These are phyloP conservation scores for Coryphaenoides rupestris DNA, from an alignment of 2,113 vertebrate species.

Conservation along the genomic window DNA sequence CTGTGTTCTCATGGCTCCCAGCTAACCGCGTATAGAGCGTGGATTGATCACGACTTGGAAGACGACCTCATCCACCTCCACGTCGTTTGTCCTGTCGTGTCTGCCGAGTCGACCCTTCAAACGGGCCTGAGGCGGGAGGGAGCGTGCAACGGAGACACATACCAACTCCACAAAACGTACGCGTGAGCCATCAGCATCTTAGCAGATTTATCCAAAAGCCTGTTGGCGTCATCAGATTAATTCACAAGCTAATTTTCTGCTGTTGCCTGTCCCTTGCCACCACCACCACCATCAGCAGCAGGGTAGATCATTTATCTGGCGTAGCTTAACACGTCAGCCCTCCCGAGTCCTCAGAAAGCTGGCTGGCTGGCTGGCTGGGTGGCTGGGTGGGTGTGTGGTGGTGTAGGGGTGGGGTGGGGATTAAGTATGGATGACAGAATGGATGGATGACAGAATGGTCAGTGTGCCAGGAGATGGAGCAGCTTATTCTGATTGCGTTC, in stretches of 20 bases:
- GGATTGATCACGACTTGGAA: neutral
- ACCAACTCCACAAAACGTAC: slow-evolving; percentile 23
- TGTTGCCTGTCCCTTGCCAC: slow-evolving; percentile 15
- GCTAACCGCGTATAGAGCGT: slow-evolving; percentile 8
- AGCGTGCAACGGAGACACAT: slow-evolving; percentile 12
- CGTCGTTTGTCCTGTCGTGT: slow-evolving; percentile 47
- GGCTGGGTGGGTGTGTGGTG: too few relatives aligned
- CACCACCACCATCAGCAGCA: slow-evolving; percentile 22
- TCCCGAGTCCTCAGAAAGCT: neutral
- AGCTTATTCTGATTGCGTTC: neutral
- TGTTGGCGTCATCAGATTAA: slow-evolving; percentile 59
- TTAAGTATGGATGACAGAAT: neutral
- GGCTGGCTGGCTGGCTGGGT: too few relatives aligned
- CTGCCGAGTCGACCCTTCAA: slow-evolving; percentile 29
- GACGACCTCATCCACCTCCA: slow-evolving; percentile 17
- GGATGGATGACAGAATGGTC: neutral
- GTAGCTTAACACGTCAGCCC: slow-evolving; percentile 66
- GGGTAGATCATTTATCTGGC: slow-evolving; percentile 60
- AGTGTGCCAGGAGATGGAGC: neutral
- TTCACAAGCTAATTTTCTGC: slow-evolving; percentile 48
- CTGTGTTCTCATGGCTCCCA: slow-evolving; percentile 14
- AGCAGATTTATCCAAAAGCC: slow-evolving; percentile 3
- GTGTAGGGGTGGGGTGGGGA: neutral
- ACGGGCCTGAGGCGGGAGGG: neutral
- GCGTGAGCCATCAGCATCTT: slow-evolving; percentile 22